Evolutionary conservation across 2,888 invertebrate species (phyloP).

Genomic region (Polyommatus icarus): DNA sequence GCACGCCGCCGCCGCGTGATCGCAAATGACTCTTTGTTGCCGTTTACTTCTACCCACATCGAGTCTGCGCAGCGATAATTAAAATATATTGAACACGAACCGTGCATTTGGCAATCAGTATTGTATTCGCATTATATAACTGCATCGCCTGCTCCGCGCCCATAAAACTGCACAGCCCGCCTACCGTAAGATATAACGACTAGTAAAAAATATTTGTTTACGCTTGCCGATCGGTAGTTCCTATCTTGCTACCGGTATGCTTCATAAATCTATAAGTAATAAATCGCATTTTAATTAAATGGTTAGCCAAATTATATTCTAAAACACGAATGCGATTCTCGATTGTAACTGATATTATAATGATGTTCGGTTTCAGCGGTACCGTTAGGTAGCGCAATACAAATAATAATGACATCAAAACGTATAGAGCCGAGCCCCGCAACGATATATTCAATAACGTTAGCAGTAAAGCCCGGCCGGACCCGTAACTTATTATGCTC

Average conservation of each 20-base stretch:
- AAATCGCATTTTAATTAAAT: not conserved
- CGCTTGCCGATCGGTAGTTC: not conserved
- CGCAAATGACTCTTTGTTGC: constrained; percentile 45
- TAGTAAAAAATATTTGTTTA: not conserved
- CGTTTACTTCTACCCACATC: constrained; percentile 49
- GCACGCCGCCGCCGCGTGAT: constrained; percentile 45
- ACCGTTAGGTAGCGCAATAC: not conserved
- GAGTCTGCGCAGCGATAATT: constrained; percentile 20
- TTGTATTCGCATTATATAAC: constrained; percentile 25
- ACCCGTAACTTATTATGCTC: constrained; percentile 16
- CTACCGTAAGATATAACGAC: not conserved
- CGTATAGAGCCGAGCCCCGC: constrained; percentile 14
- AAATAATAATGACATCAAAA: constrained; percentile 18
- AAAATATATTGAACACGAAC: constrained; percentile 31
- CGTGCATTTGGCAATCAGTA: constrained; percentile 22
- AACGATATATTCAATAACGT: constrained; percentile 11
- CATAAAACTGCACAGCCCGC: constrained; percentile 7
- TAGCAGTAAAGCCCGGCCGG: not conserved
- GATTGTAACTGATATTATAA: not conserved
- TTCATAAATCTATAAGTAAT: too few relatives aligned
- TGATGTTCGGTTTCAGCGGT: not conserved
- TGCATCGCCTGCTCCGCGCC: not conserved
- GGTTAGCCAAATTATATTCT: not conserved
- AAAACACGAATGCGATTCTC: not conserved
- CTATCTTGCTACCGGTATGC: not conserved